These are phyloP conservation scores for Apeltes quadracus DNA, from an alignment of 2,113 vertebrate genomes.

Conservation along the genomic window DNA sequence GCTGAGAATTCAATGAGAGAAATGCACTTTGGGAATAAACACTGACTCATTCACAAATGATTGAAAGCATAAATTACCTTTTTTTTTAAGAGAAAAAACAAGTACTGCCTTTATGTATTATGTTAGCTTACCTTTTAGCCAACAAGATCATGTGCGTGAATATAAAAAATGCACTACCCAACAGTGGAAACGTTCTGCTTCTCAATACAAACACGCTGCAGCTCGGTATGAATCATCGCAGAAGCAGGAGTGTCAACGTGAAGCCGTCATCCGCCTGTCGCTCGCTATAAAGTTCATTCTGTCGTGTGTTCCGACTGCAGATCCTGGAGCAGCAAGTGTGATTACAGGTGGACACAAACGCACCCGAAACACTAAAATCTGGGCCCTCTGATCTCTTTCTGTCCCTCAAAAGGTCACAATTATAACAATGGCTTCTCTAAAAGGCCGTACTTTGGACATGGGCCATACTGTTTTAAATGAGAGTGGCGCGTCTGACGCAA, in stretches of 20 bases:
- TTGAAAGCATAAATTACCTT: slow-evolving; percentile 21
- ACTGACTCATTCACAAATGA: slow-evolving; percentile 58
- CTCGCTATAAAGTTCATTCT: slow-evolving; percentile 56
- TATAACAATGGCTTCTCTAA: slow-evolving; percentile 15
- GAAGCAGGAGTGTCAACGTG: slow-evolving; percentile 19
- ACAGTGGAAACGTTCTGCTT: slow-evolving; percentile 14
- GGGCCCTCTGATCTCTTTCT: slow-evolving; percentile 2
- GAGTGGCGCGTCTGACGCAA: slow-evolving; percentile 27
- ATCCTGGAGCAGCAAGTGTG: slow-evolving; percentile 34
- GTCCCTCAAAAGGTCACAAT: slow-evolving; percentile 19
- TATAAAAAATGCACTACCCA: neutral
- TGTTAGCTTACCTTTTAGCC: neutral
- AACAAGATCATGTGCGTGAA: neutral
- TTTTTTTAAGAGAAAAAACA: neutral
- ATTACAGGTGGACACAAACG: slow-evolving; percentile 6
- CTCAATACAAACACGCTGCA: slow-evolving; percentile 60
- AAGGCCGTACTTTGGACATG: slow-evolving; percentile 41
- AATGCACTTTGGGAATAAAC: slow-evolving; percentile 31
- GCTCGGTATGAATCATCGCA: slow-evolving; percentile 62
- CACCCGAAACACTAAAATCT: slow-evolving; percentile 5
- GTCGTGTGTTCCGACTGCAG: slow-evolving; percentile 44
- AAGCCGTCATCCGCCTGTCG: slow-evolving; percentile 49
- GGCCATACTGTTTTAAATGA: slow-evolving; percentile 45
- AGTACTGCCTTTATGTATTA: slow-evolving; percentile 1
- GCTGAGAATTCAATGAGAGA: slow-evolving; percentile 47